These are phyloP conservation scores for Melanargia galathea DNA, from an alignment of 2,888 invertebrate genomes.

Conservation along the genomic window DNA sequence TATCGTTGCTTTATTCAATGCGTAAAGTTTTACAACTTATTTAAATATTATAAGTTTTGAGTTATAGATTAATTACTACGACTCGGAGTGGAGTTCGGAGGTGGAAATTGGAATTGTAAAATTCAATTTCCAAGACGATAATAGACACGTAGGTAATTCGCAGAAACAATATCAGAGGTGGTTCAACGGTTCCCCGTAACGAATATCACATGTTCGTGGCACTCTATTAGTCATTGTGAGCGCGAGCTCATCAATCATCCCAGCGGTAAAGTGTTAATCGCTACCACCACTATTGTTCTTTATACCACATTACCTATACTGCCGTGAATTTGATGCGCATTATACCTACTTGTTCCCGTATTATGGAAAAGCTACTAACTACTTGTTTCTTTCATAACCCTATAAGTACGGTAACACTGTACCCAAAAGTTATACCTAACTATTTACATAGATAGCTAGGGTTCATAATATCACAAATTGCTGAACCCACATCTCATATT, in stretches of 20 bases:
- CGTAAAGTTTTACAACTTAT: too few species aligned
- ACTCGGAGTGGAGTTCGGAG: neutral
- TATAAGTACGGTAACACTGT: too few species aligned
- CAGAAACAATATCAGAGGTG: constrained; percentile 43
- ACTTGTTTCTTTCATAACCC: too few species aligned
- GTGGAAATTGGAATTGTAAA: constrained; percentile 5
- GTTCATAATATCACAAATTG: too few species aligned
- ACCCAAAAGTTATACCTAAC: too few species aligned
- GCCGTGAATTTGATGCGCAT: constrained; percentile 5
- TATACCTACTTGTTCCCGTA: neutral
- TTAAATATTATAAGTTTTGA: too few species aligned
- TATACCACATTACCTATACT: constrained; percentile 52
- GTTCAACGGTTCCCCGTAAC: constrained; percentile 53
- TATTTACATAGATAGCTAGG: too few species aligned
- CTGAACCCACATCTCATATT: too few species aligned
- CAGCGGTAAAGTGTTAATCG: constrained; percentile 72
- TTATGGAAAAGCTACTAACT: neutral
- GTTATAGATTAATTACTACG: too few species aligned
- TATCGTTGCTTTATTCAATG: too few species aligned
- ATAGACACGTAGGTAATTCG: constrained; percentile 30
- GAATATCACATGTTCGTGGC: constrained; percentile 69
- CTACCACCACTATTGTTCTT: constrained; percentile 63
- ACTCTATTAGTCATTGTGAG: constrained; percentile 73
- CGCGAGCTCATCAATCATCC: constrained; percentile 71
- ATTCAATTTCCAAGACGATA: constrained; percentile 30